phyloP scores from a whole-genome alignment of 2,113 vertebrate genomes.

The Chloropsis cyanopogon region DNA sequence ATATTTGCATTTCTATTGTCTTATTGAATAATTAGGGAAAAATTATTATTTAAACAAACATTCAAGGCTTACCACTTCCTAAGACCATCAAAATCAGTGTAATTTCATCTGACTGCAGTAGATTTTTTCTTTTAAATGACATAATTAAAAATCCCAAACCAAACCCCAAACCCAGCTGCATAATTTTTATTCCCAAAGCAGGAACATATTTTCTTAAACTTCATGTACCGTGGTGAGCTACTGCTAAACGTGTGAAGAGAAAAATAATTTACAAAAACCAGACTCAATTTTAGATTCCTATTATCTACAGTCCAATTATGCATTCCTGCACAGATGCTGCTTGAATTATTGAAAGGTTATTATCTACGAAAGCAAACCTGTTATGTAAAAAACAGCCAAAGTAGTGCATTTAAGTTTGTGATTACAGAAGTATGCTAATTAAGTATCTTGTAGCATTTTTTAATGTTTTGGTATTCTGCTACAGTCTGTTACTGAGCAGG shows the following conservation, averaged over 20 bases:
- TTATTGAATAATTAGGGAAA: background rate
- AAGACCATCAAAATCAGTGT: background rate
- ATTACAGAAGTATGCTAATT: conserved; percentile 55
- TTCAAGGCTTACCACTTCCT: background rate
- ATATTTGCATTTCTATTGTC: background rate
- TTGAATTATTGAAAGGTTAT: conserved; percentile 62
- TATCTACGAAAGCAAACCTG: conserved; percentile 49
- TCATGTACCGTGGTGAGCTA: background rate
- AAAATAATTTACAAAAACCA: conserved; percentile 36
- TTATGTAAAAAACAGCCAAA: conserved; percentile 45
- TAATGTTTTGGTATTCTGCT: conserved; percentile 30
- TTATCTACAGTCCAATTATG: conserved; percentile 54
- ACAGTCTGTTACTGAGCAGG: background rate
- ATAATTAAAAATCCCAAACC: background rate
- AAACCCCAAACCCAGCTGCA: background rate
- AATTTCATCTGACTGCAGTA: background rate
- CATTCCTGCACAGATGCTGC: conserved; percentile 49
- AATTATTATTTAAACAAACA: background rate
- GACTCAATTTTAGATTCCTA: conserved; percentile 31
- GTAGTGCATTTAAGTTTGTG: conserved; percentile 58
- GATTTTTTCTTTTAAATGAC: background rate
- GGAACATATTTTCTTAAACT: background rate
- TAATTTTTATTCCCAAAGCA: background rate
- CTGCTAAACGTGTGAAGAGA: background rate
- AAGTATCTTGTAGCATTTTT: conserved; percentile 50